These are phyloP conservation scores for Oncorhynchus kisutch DNA, from an alignment of 2,113 vertebrate genomes.

Conservation along the genomic window DNA sequence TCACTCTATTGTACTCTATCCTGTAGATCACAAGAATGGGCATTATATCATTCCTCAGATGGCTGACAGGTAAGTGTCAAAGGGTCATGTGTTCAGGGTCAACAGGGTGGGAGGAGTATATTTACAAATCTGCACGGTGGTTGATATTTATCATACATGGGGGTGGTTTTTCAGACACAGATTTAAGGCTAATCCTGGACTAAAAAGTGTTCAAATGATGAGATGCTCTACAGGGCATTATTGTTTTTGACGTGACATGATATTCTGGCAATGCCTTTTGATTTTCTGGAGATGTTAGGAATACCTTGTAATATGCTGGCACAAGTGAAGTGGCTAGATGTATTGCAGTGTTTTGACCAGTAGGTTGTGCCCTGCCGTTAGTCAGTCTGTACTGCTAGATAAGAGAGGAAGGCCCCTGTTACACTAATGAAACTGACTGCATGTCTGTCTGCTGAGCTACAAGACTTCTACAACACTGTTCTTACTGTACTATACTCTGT, in stretches of 20 bases:
- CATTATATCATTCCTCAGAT: constrained; percentile 99
- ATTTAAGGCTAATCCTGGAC: no score
- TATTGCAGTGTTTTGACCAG: constrained; percentile 58
- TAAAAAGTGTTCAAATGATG: neutral
- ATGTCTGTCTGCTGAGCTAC: constrained; percentile 9
- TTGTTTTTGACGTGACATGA: no score
- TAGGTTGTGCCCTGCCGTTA: constrained; percentile 49
- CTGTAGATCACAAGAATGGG: constrained; percentile 95
- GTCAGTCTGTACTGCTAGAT: constrained; percentile 6
- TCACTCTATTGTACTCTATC: constrained; percentile 1
- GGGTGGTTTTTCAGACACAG: neutral
- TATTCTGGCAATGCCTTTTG: no score
- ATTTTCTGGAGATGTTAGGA: no score
- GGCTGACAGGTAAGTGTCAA: constrained; percentile 90
- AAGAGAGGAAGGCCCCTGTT: no score
- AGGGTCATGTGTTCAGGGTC: no score
- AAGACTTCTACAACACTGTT: no score
- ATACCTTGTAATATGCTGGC: no score
- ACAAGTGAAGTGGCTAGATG: constrained; percentile 14
- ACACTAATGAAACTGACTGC: neutral
- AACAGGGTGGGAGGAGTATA: no score
- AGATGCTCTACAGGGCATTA: neutral
- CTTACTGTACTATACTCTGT: no score
- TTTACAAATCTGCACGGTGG: neutral
- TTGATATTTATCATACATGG: no score